phyloP scores from a whole-genome alignment of 2,888 invertebrate species.

The Villa cingulata region DNA sequence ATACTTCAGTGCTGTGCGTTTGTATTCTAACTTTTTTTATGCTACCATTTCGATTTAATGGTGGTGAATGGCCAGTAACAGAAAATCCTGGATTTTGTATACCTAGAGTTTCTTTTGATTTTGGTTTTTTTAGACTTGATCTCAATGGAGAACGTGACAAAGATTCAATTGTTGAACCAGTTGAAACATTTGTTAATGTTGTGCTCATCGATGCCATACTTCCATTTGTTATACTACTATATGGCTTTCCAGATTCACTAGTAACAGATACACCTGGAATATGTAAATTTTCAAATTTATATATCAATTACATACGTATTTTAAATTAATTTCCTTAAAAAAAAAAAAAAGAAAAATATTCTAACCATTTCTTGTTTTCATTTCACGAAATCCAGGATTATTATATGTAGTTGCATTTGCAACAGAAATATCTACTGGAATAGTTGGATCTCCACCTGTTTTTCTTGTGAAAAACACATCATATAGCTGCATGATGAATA shows the following conservation, averaged over 20 bases:
- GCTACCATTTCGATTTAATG: slow-evolving; percentile 69
- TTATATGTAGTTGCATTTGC: slow-evolving; percentile 62
- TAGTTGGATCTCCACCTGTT: slow-evolving; percentile 67
- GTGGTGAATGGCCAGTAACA: slow-evolving; percentile 68
- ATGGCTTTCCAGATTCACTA: slow-evolving; percentile 74
- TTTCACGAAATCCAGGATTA: slow-evolving; percentile 75
- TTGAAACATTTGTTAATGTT: slow-evolving; percentile 51
- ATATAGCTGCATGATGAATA: slow-evolving; percentile 67
- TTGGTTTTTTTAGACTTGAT: slow-evolving; percentile 72
- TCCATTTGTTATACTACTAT: slow-evolving; percentile 48
- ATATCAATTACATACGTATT: neutral
- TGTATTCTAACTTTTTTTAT: slow-evolving; percentile 85
- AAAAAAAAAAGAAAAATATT: neutral
- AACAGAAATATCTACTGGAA: slow-evolving; percentile 40
- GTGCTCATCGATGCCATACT: slow-evolving; percentile 63
- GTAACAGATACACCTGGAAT: slow-evolving; percentile 65
- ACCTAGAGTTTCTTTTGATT: slow-evolving; percentile 52
- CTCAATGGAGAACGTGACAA: slow-evolving; percentile 52
- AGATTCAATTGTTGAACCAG: slow-evolving; percentile 35
- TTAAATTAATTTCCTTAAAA: neutral
- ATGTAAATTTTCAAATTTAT: neutral
- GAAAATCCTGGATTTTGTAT: slow-evolving; percentile 67
- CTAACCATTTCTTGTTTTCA: slow-evolving; percentile 38
- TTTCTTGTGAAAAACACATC: slow-evolving; percentile 66
- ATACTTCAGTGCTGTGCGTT: slow-evolving; percentile 83